phyloP scores from a whole-genome alignment of 2,113 vertebrate species.

The Vulpes ferrilata region DNA sequence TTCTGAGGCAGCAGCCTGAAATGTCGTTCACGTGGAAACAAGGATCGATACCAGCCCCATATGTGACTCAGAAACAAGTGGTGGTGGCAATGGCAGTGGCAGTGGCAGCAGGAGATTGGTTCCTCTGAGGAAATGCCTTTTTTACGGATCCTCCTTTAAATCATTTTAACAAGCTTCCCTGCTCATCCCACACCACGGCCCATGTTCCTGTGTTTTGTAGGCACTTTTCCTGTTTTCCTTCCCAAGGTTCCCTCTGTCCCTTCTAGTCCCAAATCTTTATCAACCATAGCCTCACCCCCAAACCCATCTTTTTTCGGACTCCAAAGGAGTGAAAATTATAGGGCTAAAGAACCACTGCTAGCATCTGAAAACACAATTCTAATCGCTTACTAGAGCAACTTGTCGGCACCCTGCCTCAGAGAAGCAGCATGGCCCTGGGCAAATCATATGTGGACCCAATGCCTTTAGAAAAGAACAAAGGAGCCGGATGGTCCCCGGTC shows the following conservation, averaged over 20 bases:
- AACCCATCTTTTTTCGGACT: neutral
- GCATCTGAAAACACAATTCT: neutral
- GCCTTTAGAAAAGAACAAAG: neutral
- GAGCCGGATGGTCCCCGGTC: neutral
- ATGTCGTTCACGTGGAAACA: neutral
- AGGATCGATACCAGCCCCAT: neutral
- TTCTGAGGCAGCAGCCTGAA: neutral
- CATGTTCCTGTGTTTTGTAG: neutral
- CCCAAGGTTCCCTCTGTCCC: neutral
- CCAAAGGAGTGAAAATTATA: neutral
- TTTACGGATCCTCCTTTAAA: neutral
- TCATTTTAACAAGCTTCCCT: neutral
- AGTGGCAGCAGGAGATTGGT: neutral
- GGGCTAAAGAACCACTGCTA: neutral
- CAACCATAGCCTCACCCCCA: neutral
- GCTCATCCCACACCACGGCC: neutral
- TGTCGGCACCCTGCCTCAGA: neutral
- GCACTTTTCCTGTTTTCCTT: neutral
- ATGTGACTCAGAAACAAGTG: neutral
- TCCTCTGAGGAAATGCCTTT: conserved; percentile 46
- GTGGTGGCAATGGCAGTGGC: neutral
- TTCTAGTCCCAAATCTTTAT: neutral
- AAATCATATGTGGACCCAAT: neutral
- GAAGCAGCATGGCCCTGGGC: neutral
- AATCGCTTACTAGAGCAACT: neutral